These are phyloP conservation scores for Thera britannica DNA, from an alignment of 2,888 invertebrate species.

Conservation along the genomic window DNA sequence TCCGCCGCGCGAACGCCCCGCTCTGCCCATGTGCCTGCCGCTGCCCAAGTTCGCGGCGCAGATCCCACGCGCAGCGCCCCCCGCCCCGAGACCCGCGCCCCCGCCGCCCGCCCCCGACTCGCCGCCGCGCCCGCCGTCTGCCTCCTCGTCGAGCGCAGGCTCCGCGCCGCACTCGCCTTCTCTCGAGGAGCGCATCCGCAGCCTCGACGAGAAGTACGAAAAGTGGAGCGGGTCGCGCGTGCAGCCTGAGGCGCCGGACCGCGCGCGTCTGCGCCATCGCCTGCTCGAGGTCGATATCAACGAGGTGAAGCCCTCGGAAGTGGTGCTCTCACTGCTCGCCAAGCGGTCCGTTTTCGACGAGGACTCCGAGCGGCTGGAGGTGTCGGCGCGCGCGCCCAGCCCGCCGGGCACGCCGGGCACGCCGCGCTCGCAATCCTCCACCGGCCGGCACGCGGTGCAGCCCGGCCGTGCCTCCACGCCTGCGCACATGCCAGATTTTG, in stretches of 20 bases:
- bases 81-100: slow-evolving; percentile 72
- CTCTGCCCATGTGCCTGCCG: slow-evolving; percentile 92
- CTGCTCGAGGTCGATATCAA: slow-evolving; percentile 91
- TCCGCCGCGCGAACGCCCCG: slow-evolving; percentile 85
- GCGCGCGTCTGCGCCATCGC: slow-evolving; percentile 87
- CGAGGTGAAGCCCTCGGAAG: slow-evolving; percentile 95
- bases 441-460: slow-evolving; percentile 65
- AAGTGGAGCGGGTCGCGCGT: slow-evolving; percentile 91
- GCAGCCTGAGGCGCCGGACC: slow-evolving; percentile 84
- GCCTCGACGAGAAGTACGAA: slow-evolving; percentile 96
- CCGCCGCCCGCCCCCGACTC: slow-evolving; percentile 86
- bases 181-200: slow-evolving; percentile 95
- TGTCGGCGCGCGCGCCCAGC: slow-evolving; percentile 93
- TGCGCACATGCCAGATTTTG: slow-evolving; percentile 83
- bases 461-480: slow-evolving; percentile 88
- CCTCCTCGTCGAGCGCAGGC: slow-evolving; percentile 89
- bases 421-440: slow-evolving; percentile 64
- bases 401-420: slow-evolving; percentile 52
- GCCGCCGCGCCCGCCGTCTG: slow-evolving; percentile 88
- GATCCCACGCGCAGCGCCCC: slow-evolving; percentile 82
- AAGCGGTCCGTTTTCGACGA: slow-evolving; percentile 98
- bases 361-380: slow-evolving; percentile 96
- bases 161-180: slow-evolving; percentile 90
- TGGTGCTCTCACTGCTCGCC: slow-evolving; percentile 95
- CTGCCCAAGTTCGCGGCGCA: slow-evolving; percentile 94